Base-by-base conservation (phyloP, 2,888 invertebrate species). In the Ametastegia equiseti region DNA sequence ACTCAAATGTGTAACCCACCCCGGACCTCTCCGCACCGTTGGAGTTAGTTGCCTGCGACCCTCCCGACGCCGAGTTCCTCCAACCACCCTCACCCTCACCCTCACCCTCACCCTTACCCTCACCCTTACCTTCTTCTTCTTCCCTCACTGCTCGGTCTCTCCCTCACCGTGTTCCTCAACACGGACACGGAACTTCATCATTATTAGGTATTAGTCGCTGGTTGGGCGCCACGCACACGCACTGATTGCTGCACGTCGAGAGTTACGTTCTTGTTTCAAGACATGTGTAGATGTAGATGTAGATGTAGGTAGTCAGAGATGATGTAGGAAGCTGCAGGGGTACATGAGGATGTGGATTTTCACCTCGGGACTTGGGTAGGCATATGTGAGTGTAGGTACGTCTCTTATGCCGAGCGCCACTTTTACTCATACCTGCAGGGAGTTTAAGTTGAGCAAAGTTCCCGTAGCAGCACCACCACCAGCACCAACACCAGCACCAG, bases 1-100 rank as follows among this genome's bases (percentile, higher is more conserved):
- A 91, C 91, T 91, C 89, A 91, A 89, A 91, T 90, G 91, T 91
- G 91, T 91, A 91, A 91, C 90, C 89, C 89, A 88, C 88, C 90
- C 86, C 86, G 47, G 33, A 45, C 67, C 81, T 45, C 79, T 87
- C 84, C 80, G 83, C 88, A 80, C 86, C 84, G 79, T 81, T 71
- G 81, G 78, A 78, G 78, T 78, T 78, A 78, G 78, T 78, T 81
- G 83, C 83, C 81, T 83, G 81, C 82, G 82, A 81, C 82, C 81
- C 78, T 80, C 82, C 82, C 79, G 39, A 78, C 69, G 63, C 80
- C 80, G 75, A 71, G 47, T 65, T 57, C 75, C 50, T 82, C 57
- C 57, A 81, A 36, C 54, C 54, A 54, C 54, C 80, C 80, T 77
- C 82, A 78, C 81, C 54, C n/a, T n/a, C 30, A 65, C 80, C 36